Conservation (phyloP, 2,797 vertebrate species). For the Etheostoma perlongum region DNA sequence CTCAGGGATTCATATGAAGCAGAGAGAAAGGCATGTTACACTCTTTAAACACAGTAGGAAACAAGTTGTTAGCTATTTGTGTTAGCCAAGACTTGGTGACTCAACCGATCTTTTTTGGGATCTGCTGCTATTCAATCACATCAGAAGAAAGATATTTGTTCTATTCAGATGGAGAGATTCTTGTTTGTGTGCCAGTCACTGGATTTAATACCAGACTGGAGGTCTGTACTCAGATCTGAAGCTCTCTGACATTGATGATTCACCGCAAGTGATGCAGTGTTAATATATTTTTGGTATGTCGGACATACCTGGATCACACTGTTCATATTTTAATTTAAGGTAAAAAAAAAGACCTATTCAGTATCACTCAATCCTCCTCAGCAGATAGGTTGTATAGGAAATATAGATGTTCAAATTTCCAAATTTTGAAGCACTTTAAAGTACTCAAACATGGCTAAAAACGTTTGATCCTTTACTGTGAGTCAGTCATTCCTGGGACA, state of each 20-base stretch:
- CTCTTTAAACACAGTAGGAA: conserved; percentile 41
- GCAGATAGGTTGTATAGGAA: too few species aligned
- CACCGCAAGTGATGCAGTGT: background rate
- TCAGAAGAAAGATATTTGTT: conserved; percentile 60
- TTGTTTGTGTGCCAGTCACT: conserved; percentile 35
- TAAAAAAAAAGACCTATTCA: background rate
- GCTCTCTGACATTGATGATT: background rate
- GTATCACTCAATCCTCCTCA: background rate
- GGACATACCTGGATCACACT: background rate
- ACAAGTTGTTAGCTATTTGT: conserved; percentile 50
- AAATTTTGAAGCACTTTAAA: background rate
- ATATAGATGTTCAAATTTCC: background rate
- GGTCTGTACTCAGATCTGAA: background rate
- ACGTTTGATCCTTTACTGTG: background rate
- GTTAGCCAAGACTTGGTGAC: conserved; percentile 44
- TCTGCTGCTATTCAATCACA: conserved; percentile 62
- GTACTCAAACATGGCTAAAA: background rate
- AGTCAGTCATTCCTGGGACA: conserved; percentile 8
- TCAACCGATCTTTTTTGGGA: conserved; percentile 63
- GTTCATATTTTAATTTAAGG: background rate
- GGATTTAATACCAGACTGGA: conserved; percentile 17
- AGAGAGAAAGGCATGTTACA: conserved; percentile 20
- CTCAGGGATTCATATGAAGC: conserved; percentile 12
- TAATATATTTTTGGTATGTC: background rate
- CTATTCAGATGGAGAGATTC: conserved; percentile 27